A percentile compares a stretch with the other conserved stretches of the same genome.
Conservation (phyloP, 2,113 vertebrate genomes). For the Aldabrachelys gigantea region DNA sequence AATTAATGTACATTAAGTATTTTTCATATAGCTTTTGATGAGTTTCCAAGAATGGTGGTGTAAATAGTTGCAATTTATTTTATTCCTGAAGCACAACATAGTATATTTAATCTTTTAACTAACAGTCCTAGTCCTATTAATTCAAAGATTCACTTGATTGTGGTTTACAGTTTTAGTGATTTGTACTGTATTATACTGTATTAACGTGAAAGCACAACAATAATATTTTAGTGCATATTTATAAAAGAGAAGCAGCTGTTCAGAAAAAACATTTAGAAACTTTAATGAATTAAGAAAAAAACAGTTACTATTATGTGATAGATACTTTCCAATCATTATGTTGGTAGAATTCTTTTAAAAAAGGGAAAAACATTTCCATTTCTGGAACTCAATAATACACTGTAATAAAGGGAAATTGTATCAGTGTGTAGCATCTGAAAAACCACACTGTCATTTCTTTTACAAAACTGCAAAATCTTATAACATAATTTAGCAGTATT, state of each 20-base stretch:
- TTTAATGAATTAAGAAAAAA: not conserved
- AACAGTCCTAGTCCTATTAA: not conserved
- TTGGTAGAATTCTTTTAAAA: not conserved
- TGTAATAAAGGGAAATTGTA: not conserved
- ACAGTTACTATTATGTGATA: not conserved
- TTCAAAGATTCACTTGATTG: not conserved
- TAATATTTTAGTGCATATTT: not conserved
- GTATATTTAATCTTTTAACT: not conserved
- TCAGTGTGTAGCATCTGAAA: not conserved
- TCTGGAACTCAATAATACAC: not conserved
- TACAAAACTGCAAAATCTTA: not conserved
- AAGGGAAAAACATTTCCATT: not conserved
- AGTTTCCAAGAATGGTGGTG: not conserved
- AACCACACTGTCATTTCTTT: not conserved
- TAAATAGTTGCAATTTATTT: not conserved
- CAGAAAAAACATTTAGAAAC: not conserved
- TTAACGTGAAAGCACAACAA: not conserved
- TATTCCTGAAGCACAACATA: not conserved
- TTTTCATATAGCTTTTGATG: not conserved
- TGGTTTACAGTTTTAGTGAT: not conserved
- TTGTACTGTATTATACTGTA: not conserved
- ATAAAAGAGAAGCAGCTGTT: not conserved
- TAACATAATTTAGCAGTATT: not conserved
- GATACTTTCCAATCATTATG: not conserved
- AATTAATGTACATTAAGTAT: not conserved